phyloP scores from a whole-genome alignment of 2,797 vertebrate species.

The Myotis myotis region DNA sequence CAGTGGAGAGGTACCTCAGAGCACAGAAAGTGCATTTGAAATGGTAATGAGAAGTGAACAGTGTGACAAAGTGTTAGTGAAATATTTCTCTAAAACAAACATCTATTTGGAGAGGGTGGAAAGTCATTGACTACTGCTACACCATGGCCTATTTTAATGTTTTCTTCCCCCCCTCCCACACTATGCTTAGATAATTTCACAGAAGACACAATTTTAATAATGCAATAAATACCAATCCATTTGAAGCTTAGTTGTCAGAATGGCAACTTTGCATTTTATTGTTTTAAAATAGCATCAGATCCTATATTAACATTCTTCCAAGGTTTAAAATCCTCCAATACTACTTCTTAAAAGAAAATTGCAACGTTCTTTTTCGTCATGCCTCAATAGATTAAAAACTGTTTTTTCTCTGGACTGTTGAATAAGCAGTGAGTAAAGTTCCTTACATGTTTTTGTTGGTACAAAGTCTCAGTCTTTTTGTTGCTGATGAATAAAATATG shows the following conservation, averaged over 20 bases:
- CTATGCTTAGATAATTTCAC: slow-evolving; percentile 40
- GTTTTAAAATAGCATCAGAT: neutral
- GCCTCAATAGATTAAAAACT: neutral
- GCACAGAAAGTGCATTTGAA: slow-evolving; percentile 70
- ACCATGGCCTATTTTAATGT: slow-evolving; percentile 56
- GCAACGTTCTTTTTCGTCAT: neutral
- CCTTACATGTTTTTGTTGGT: slow-evolving; percentile 19
- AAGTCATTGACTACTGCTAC: slow-evolving; percentile 58
- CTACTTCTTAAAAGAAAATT: slow-evolving; percentile 26
- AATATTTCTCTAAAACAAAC: slow-evolving; percentile 69
- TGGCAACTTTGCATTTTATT: slow-evolving; percentile 2
- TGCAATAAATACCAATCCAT: slow-evolving; percentile 34
- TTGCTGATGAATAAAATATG: slow-evolving; percentile 65
- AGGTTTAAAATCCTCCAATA: slow-evolving; percentile 20
- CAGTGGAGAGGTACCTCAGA: slow-evolving; percentile 57
- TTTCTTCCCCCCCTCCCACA: neutral
- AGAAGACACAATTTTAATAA: slow-evolving; percentile 18
- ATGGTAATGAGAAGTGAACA: slow-evolving; percentile 69
- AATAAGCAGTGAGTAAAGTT: slow-evolving; percentile 38
- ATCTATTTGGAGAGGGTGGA: slow-evolving; percentile 59
- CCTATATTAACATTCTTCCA: neutral
- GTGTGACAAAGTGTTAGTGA: slow-evolving; percentile 67
- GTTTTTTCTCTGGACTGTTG: neutral
- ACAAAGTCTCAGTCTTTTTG: slow-evolving; percentile 53
- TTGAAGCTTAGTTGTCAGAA: slow-evolving; percentile 25